These are phyloP conservation scores for Caenorhabditis sinica DNA, from an alignment of 2,888 invertebrate genomes.

Conservation along the genomic window DNA sequence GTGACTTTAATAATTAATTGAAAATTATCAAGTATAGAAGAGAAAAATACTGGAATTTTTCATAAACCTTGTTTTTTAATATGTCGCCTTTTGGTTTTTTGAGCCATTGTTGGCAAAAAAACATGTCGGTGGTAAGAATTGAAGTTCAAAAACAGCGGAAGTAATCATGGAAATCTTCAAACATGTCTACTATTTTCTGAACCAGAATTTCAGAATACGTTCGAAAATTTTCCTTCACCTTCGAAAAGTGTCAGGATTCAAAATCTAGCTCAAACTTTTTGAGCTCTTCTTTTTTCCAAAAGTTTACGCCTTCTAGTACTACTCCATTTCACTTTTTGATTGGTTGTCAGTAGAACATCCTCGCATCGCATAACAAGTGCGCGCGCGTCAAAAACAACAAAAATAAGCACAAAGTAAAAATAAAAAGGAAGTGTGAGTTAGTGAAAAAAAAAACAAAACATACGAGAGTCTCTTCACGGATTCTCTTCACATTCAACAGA, in stretches of 20 bases:
- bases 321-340: conserved; percentile 17
- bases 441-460: conserved; percentile 18
- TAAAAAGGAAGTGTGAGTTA: conserved; percentile 28
- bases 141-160: neutral
- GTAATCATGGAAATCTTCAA: conserved; percentile 1
- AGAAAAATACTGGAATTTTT: too few relatives aligned
- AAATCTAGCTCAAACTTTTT: neutral
- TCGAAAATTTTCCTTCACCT: neutral
- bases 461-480: conserved; percentile 9
- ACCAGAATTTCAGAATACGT: neutral
- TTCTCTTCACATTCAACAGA: conserved; percentile 4
- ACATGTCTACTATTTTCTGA: neutral
- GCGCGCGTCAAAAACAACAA: conserved; percentile 46
- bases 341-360: conserved; percentile 42
- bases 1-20: too few relatives aligned
- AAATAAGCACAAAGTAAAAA: conserved; percentile 32
- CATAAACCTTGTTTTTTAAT: neutral
- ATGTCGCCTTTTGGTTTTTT: neutral
- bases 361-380: conserved; percentile 29
- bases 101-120: neutral
- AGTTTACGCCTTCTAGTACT: neutral
- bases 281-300: neutral
- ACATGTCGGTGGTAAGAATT: neutral
- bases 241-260: neutral
- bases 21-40: too few relatives aligned